Evolutionary conservation across 2,888 invertebrate genomes (phyloP), one percentile per base, ranked within the genome.

Genomic region (Himalopsyche tibetana): DNA sequence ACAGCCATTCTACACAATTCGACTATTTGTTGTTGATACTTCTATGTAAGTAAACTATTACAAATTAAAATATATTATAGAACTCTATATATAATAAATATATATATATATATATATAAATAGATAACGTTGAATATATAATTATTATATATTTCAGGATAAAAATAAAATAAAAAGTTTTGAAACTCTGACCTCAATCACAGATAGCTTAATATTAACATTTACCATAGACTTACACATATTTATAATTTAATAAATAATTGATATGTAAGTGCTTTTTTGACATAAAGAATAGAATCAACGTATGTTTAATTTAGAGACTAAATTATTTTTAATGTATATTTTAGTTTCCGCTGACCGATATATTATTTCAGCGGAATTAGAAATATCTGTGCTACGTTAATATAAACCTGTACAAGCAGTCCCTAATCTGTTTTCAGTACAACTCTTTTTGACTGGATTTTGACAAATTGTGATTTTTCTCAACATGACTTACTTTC

Each of bases 71-170:
- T 15, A 51, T 51, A 51, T 51, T 51, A 15, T 51, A 51, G 51
- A 51, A 51, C 51, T 51, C 51, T 51, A 63, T 19, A 19, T 19
- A 19, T 28, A 63, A 28, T 63, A 63, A 4, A 55, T 55, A 12
- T 17, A 55, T 15, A 55, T 15, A 55, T 55, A 55, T 40, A 40
- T 55, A 63, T 45, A 80, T 80, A 12, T 80, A n/a, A 28, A 42
- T 80, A 80, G 80, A 12, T 80, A 80, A 38, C 40, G 88, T 69
- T 80, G 82, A 85, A 88, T 87, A 84, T 87, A 40, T 89, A 89
- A 87, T 87, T 87, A 83, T 88, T 81, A 86, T 83, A 83, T 87
- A 87, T 87, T 82, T 88, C 86, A 88, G 89, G 88, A 88, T 89
- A 88, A 89, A 89, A 89, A 88, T 83, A 88, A 87, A 63, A 9